phyloP scores from a whole-genome alignment of 2,888 invertebrate genomes.

The Brachylomia viminalis region DNA sequence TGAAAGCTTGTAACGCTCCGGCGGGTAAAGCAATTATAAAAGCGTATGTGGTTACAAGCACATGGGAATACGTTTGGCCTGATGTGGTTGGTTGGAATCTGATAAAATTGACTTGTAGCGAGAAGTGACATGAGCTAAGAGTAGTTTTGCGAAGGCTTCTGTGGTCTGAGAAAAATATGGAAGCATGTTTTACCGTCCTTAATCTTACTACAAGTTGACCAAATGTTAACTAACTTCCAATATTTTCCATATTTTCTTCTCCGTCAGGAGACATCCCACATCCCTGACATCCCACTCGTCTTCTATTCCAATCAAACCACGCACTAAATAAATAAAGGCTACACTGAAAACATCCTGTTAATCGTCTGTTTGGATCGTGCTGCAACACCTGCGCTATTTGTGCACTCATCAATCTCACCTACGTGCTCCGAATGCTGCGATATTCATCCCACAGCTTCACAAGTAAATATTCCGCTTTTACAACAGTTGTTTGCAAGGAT shows the following conservation, averaged over 20 bases:
- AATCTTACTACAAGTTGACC: not conserved
- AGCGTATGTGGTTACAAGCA: slow-evolving; percentile 29
- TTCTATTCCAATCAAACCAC: slow-evolving; percentile 19
- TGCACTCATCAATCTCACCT: slow-evolving; percentile 60
- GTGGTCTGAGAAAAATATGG: not conserved
- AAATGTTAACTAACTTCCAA: not conserved
- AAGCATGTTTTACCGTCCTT: not conserved
- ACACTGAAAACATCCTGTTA: slow-evolving; percentile 36
- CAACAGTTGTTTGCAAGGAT: slow-evolving; percentile 16
- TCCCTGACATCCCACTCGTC: not conserved
- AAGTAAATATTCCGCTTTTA: slow-evolving; percentile 43
- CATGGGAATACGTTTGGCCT: slow-evolving; percentile 18
- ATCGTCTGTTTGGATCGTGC: slow-evolving; percentile 41
- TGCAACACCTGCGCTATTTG: slow-evolving; percentile 64
- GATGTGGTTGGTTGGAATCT: slow-evolving; percentile 8
- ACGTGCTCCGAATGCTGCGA: slow-evolving; percentile 52
- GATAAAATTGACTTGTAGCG: slow-evolving; percentile 3
- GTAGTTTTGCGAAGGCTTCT: slow-evolving; percentile 2
- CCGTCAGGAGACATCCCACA: no score
- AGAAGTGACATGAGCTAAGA: not conserved
- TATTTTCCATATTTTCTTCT: not conserved
- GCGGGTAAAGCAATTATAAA: slow-evolving; percentile 48
- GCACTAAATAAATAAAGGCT: slow-evolving; percentile 45
- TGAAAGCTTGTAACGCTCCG: slow-evolving; percentile 37
- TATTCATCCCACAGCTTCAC: slow-evolving; percentile 25